Evolutionary conservation across 2,797 vertebrate species (phyloP).

Genomic region (Oreonectes daqikongensis): DNA sequence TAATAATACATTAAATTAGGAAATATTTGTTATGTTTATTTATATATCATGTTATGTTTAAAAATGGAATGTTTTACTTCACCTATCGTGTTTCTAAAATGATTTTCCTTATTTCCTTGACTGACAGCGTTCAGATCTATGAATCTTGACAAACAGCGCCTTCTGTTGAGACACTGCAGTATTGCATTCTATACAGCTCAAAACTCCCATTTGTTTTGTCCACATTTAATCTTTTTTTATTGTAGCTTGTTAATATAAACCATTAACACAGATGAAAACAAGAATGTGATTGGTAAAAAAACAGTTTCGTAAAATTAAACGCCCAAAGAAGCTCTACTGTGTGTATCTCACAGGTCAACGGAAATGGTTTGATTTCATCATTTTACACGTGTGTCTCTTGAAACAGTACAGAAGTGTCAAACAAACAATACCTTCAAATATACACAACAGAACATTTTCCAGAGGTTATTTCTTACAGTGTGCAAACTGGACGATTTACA

Average conservation of each 20-base stretch:
- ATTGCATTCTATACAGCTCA: not conserved
- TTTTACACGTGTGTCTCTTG: not conserved
- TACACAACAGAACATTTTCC: conserved; percentile 14
- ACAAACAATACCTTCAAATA: conserved; percentile 2
- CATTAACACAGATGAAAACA: conserved; percentile 25
- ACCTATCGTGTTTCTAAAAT: no score
- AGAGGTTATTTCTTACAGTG: not conserved
- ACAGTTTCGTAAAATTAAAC: conserved; percentile 65
- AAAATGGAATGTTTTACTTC: no score
- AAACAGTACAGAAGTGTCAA: conserved; percentile 13
- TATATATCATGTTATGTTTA: no score
- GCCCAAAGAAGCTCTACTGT: conserved; percentile 25
- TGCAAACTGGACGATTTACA: conserved; percentile 31
- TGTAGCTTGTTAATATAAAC: conserved; percentile 38
- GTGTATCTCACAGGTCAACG: not conserved
- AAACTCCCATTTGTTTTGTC: not conserved
- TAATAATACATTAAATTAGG: no score
- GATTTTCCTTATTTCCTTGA: no score
- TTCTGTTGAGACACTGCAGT: conserved; percentile 4
- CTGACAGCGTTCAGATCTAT: not conserved
- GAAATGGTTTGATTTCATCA: not conserved
- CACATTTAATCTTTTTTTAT: conserved; percentile 21
- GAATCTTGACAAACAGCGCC: not conserved
- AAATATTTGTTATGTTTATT: no score
- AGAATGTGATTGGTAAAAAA: conserved; percentile 56